Base-by-base conservation (phyloP, 2,797 vertebrate species). In the Notoglanidium macrostoma region DNA sequence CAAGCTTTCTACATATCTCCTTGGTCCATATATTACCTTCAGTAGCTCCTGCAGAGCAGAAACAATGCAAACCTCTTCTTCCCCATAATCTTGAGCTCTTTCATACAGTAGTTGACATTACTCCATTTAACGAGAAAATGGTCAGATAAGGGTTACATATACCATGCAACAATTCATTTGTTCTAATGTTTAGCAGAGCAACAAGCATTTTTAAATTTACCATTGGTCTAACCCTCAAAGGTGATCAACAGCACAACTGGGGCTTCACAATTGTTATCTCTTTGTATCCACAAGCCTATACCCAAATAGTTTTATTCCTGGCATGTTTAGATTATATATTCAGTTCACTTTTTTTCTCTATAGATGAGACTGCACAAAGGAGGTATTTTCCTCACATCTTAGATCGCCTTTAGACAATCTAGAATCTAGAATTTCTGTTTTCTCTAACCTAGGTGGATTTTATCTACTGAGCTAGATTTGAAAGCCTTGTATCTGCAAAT, bases 401-500 rank as follows among this genome's bases (percentile, higher is more conserved):
- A 54, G 46, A 83, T 65, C 82, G n/a, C 51, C 63, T 63, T 54
- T 49, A 35, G 72, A 83, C 46, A 78, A 21, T 19, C 84, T 68
- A 35, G 29, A 84, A 84, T 63, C 51, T 55, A 77, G 72, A 78
- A 84, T 78, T 51, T 49, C 74, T 84, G 57, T 87, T 84, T 84
- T 87, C 68, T 59, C 14, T 55, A 74, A 65, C 63, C 63, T 51
- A 78, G 72, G 84, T 87, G 68, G 74, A 84, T 87, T 84, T 78
- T 61, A 87, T 84, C 86, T 78, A 26, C 86, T 46, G 73, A 44
- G 81, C 49, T 32, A 51, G 70, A n/a, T 87, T 55, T 67, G 68
- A 86, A 86, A 59, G 87, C 61, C 63, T 76, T 51, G 35, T 85
- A 87, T 83, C 65, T 83, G 44, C 40, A 68, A 85, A 87, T 85